Evolutionary conservation across 2,797 vertebrate species (phyloP), one percentile per base, ranked within the genome.

Genomic region (Gastrophryne carolinensis): DNA sequence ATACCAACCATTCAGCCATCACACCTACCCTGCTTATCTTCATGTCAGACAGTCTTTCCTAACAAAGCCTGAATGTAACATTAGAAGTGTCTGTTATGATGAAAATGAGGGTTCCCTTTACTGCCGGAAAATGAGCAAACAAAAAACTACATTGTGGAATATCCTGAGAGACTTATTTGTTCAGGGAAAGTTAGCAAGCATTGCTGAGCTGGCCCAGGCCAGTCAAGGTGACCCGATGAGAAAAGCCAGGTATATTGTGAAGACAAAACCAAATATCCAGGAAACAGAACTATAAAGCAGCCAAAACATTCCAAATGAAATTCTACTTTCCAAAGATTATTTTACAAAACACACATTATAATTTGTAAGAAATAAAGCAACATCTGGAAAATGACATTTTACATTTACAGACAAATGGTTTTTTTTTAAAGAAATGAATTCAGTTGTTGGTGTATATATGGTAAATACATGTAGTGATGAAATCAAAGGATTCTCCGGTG

Each of bases 21-120:
- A 69, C 56, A 39, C 65, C 57, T 76, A 53, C 47, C 35, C 66
- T 83, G 84, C 88, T 88, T 85, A 79, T 79, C 69, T 78, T 54
- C 79, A 84, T 73, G 81, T 79, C 77, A 71, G 52, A 80, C 85
- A 89, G 87, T 87, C 88, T 57, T 75, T 56, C 58, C 50, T 64
- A 56, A 39, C 21, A 30, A 71, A 63, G 50, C 37, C 49, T 58
- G 30, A 35, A 50, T 39, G 39, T 27, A 54, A 21, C 50, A 29
- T 49, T 64, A 57, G 44, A 63, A 3, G 13, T 23, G 61, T 17
- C 50, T 68, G 34, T 27, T 56, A 60, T 58, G 66, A 65, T 21
- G 21, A 63, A 47, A 56, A 37, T 34, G 53, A 41, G 58, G 44
- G 9, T 19, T 53, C 62, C 53, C 29, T 61, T 62, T 12, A 69